A percentile compares a stretch with the other conserved stretches of the same genome.
These are phyloP conservation scores for Parauchenoglanis ngamensis DNA, from an alignment of 2,797 vertebrate species.

Conservation along the genomic window DNA sequence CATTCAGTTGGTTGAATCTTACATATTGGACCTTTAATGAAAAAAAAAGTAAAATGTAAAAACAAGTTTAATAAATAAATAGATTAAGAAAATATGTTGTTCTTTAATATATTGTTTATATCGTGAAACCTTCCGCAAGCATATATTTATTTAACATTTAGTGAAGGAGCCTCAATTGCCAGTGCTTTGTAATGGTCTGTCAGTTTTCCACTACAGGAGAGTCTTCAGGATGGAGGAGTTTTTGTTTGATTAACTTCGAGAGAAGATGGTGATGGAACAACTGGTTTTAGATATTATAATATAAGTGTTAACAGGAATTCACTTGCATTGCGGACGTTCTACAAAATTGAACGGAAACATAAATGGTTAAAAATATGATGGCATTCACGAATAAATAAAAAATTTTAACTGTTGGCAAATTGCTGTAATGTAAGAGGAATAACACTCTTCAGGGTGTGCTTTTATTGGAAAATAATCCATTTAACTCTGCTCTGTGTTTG, in stretches of 20 bases:
- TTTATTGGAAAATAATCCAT: neutral
- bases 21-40: too few relatives aligned
- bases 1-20: too few relatives aligned
- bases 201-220: neutral
- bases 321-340: neutral
- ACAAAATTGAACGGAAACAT: neutral
- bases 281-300: neutral
- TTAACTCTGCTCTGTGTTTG: neutral
- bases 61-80: neutral
- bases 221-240: neutral
- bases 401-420: neutral
- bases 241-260: neutral
- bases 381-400: neutral
- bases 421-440: neutral
- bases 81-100: neutral
- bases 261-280: neutral
- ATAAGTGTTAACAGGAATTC: neutral
- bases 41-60: neutral
- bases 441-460: neutral
- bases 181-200: too few relatives aligned
- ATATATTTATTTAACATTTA: too few relatives aligned
- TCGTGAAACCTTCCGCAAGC: neutral
- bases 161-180: too few relatives aligned
- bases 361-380: neutral
- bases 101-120: neutral